Conservation (phyloP, 23 tunicate genomes). For the Trididemnum clinides region DNA sequence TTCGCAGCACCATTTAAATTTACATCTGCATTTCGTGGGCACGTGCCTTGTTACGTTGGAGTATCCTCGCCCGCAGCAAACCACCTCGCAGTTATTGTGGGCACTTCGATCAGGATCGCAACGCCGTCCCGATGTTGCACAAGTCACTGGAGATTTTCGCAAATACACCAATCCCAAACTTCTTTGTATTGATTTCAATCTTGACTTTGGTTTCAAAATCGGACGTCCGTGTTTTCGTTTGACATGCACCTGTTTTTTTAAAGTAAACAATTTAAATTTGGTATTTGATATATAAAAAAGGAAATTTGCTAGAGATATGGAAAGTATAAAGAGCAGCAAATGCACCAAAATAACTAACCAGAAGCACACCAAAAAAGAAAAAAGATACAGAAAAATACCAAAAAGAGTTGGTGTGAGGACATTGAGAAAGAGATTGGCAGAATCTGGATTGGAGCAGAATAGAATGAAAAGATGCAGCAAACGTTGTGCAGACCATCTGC, state of each 20-base stretch:
- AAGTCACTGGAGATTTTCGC: constrained; percentile 35
- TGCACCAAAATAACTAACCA: too few relatives aligned
- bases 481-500: too few relatives aligned
- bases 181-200: background rate
- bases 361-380: too few relatives aligned
- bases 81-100: constrained; percentile 34
- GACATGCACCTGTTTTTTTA: constrained; percentile 60
- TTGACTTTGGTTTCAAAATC: background rate
- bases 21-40: constrained; percentile 52
- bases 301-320: too few relatives aligned
- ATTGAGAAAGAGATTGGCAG: too few relatives aligned
- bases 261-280: too few relatives aligned
- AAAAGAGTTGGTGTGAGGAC: too few relatives aligned
- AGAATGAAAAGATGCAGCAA: too few relatives aligned
- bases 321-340: too few relatives aligned
- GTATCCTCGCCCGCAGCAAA: constrained; percentile 76
- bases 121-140: constrained; percentile 20
- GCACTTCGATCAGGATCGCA: constrained; percentile 24
- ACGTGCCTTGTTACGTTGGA: background rate
- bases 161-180: constrained; percentile 37
- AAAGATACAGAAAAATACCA: too few relatives aligned
- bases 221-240: constrained; percentile 37
- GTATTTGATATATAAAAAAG: too few relatives aligned
- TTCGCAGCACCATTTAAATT: constrained; percentile 67
- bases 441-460: too few relatives aligned